Conservation (phyloP, 1,140 invertebrate species). For the Apis mellifera region DNA sequence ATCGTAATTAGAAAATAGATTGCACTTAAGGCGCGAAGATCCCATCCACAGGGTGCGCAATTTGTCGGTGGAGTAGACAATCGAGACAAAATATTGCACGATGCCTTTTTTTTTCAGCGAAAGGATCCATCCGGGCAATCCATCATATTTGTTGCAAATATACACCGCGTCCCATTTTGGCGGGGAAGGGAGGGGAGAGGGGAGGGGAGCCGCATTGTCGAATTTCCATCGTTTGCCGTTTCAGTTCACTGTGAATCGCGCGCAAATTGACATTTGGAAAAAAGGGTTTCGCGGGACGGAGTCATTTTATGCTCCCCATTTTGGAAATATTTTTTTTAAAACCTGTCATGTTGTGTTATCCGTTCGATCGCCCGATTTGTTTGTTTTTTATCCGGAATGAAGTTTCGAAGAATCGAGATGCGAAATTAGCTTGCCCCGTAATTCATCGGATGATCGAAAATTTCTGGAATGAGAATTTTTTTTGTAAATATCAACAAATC, state of each 20-base stretch:
- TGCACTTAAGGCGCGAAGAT: not conserved
- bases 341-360: not conserved
- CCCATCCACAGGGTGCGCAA: not conserved
- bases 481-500: too few relatives aligned
- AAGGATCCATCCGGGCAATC: slow-evolving; percentile 6
- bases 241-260: not conserved
- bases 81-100: slow-evolving; percentile 7
- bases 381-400: too few relatives aligned
- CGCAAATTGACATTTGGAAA: not conserved
- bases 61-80: not conserved
- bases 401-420: too few relatives aligned
- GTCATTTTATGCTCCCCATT: not conserved
- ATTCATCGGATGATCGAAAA: too few relatives aligned
- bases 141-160: slow-evolving; percentile 23
- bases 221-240: not conserved
- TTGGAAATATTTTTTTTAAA: not conserved
- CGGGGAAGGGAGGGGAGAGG: too few relatives aligned
- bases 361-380: not conserved
- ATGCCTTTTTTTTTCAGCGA: slow-evolving; percentile 14
- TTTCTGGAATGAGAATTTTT: too few relatives aligned
- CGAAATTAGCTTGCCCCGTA: too few relatives aligned
- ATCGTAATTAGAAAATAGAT: not conserved
- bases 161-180: not conserved
- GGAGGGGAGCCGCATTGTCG: not conserved
- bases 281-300: not conserved